A percentile compares a stretch with the other conserved stretches of the same genome.
phyloP scores from a whole-genome alignment of 2,888 invertebrate species.

The Microlaimidae sp. region DNA sequence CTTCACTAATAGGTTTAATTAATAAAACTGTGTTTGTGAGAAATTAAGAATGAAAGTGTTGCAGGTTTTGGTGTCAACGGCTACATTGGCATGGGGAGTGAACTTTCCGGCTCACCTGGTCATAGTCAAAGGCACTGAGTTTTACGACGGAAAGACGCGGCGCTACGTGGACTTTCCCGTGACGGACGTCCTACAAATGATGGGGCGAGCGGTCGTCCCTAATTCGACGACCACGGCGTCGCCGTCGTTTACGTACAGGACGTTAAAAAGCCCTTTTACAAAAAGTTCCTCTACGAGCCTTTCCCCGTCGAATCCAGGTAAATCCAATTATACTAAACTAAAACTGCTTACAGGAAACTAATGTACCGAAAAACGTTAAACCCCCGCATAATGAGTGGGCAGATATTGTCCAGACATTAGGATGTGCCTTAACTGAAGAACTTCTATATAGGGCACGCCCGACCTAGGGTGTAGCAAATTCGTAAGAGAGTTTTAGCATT shows the following conservation, averaged over 20 bases:
- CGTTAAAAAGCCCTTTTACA: conserved; percentile 93
- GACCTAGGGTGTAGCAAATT: too few species aligned
- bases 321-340: too few species aligned
- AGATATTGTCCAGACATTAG: too few species aligned
- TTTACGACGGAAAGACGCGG: conserved; percentile 85
- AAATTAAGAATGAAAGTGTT: too few species aligned
- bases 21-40: too few species aligned
- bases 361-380: too few species aligned
- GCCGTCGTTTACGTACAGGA: conserved; percentile 55
- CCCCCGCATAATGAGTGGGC: not conserved
- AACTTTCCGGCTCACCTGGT: conserved; percentile 96
- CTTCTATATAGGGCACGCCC: conserved; percentile 86
- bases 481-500: too few species aligned
- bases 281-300: conserved; percentile 94
- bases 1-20: too few species aligned
- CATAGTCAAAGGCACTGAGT: conserved; percentile 96
- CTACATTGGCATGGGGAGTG: conserved; percentile 96
- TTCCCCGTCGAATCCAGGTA: conserved; percentile 89
- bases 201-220: conserved; percentile 96
- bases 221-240: conserved; percentile 72
- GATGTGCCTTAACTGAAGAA: conserved; percentile 99
- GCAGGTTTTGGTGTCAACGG: conserved; percentile 77
- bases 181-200: conserved; percentile 99
- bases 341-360: too few species aligned
- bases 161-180: conserved; percentile 99